Conservation (phyloP, 2,113 vertebrate species). For the Esox niger region DNA sequence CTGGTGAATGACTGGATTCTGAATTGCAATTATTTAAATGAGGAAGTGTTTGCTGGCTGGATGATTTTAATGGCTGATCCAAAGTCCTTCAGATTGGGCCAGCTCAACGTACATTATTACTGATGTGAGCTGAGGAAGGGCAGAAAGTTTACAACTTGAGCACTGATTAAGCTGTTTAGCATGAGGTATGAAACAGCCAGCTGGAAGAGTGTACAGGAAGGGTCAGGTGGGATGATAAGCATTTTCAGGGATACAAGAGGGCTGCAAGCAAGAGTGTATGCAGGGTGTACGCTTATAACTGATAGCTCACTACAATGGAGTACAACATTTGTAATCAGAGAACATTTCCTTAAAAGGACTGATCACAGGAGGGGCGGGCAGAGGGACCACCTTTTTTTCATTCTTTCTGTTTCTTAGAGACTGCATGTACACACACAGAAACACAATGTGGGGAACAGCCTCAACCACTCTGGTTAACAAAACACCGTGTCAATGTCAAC, state of each 20-base stretch:
- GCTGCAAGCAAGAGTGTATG: constrained; percentile 5
- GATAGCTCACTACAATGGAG: neutral
- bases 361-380: constrained; percentile 3
- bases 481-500: neutral
- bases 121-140: no score
- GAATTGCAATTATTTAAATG: no score
- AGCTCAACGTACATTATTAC: no score
- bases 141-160: constrained; percentile 12
- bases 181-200: constrained; percentile 25
- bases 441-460: neutral
- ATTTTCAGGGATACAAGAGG: constrained; percentile 3
- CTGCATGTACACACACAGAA: neutral
- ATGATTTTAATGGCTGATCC: neutral
- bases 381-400: constrained; percentile 30
- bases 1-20: no score
- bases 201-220: neutral
- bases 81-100: neutral
- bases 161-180: constrained; percentile 32
- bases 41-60: no score
- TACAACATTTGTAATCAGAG: neutral
- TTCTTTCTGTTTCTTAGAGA: constrained; percentile 31
- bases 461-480: neutral
- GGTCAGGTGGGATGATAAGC: neutral
- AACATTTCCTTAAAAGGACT: constrained; percentile 39
- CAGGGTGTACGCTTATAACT: neutral